Base-by-base conservation (phyloP, 2,113 vertebrate genomes). In the Dicerorhinus sumatrensis region DNA sequence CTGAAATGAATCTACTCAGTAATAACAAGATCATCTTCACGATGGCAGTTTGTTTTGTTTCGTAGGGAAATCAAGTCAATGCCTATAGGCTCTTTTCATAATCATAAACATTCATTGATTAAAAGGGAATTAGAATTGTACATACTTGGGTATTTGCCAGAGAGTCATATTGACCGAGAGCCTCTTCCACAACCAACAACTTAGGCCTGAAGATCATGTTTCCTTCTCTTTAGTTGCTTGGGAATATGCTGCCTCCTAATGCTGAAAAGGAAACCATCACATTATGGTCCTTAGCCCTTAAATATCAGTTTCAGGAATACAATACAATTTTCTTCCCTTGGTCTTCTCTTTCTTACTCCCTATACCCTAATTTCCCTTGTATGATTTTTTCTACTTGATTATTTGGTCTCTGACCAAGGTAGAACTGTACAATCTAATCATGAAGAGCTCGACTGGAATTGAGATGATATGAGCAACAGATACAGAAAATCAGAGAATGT, bases 271-370 rank as follows among this genome's bases (percentile, higher is more conserved):
- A 75, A 89, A n/a, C 5, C 20, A 39, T 86, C 18, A n/a, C n/a
- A 0, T 48, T 79, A 31, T 29, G 20, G 2, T 73, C 13, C 23
- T 33, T 56, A 46, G 0, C 4, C 46, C 3, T 91, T 75, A 54
- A 39, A 31, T 60, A 39, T 48, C 31, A 29, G 31, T 81, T 67
- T 77, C 67, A 86, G 72, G 27, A 93, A 58, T 48, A 73, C 14
- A 58, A 2, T 31, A 42, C 48, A 70, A 51, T 72, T 84, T 70
- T 94, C 48, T 95, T 39, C 9, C 13, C 42, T 63, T 72, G 23
- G 18, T 33, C 6, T 31, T 96, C 25, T 98, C 51, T 96, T 89
- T 97, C 79, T 96, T 11, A 90, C 0, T 65, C 2, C 3, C 25
- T 76, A 63, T 51, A 42, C 0, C 1, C 9, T 72, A 33, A 76